phyloP scores from a whole-genome alignment of 2,797 vertebrate species.

The Pteropus rufus region DNA sequence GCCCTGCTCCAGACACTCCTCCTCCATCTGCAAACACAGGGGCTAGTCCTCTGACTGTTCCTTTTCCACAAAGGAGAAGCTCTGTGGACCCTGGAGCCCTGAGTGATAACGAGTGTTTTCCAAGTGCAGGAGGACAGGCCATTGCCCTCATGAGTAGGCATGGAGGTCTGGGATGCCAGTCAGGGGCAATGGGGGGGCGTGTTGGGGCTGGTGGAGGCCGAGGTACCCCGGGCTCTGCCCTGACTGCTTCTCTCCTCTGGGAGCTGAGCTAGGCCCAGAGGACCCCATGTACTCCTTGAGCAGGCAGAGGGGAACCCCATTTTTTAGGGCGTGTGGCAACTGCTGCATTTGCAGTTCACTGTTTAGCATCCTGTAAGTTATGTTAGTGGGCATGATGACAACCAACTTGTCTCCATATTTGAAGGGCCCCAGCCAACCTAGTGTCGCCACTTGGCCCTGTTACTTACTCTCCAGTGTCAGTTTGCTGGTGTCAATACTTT shows the following conservation, averaged over 20 bases:
- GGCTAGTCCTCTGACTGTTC: accelerated
- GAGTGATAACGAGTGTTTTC: accelerated
- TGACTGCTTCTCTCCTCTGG: neutral
- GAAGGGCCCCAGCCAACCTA: neutral
- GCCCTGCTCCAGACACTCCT: neutral
- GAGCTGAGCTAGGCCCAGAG: neutral
- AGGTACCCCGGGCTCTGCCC: neutral
- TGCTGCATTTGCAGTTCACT: neutral
- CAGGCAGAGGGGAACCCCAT: neutral
- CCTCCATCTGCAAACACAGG: neutral
- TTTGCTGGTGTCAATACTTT: neutral
- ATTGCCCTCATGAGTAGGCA: neutral
- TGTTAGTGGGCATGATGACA: neutral
- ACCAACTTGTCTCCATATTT: too few relatives aligned
- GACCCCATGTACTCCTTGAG: neutral
- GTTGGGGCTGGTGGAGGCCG: too few relatives aligned
- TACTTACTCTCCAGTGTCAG: neutral
- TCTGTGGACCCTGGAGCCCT: neutral
- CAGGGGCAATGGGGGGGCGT: neutral
- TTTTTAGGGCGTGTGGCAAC: neutral
- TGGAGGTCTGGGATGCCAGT: neutral
- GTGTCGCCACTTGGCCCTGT: neutral
- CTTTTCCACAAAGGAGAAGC: neutral
- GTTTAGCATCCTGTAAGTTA: neutral
- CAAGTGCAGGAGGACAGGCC: neutral